phyloP scores from a whole-genome alignment of 2,888 invertebrate genomes.

The Gryllus longicercus region DNA sequence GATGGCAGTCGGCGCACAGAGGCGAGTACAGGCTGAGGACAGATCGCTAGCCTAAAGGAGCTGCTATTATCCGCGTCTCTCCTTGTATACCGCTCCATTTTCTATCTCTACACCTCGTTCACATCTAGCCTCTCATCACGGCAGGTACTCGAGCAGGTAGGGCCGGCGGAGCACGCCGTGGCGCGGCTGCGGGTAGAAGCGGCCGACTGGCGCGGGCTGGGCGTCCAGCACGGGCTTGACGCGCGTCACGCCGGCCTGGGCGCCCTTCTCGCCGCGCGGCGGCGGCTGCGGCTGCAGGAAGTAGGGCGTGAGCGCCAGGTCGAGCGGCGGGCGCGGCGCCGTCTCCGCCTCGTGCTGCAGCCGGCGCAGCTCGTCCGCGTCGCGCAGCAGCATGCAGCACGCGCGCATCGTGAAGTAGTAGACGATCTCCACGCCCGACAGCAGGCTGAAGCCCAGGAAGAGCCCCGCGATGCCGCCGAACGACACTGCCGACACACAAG shows the following conservation, averaged over 20 bases:
- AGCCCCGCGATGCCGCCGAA: slow-evolving; percentile 59
- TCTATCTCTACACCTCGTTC: no score
- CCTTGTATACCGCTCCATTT: no score
- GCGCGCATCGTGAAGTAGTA: slow-evolving; percentile 74
- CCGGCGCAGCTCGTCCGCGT: slow-evolving; percentile 50
- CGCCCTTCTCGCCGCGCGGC: neutral
- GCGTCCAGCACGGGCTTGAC: neutral
- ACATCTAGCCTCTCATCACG: neutral
- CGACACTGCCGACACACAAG: slow-evolving; percentile 50
- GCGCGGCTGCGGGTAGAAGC: neutral
- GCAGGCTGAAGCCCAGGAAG: slow-evolving; percentile 66
- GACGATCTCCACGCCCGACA: slow-evolving; percentile 71
- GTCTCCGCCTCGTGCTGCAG: slow-evolving; percentile 49
- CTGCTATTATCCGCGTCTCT: no score
- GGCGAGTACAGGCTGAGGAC: no score
- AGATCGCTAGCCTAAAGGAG: no score
- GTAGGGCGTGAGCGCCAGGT: slow-evolving; percentile 46
- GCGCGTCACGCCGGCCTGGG: neutral
- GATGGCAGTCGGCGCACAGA: no score
- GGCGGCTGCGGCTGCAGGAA: slow-evolving; percentile 37
- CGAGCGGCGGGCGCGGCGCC: slow-evolving; percentile 43
- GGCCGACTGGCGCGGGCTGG: neutral
- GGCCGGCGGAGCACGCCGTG: neutral
- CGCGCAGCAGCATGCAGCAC: slow-evolving; percentile 58
- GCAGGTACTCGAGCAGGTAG: neutral